Base-by-base conservation (phyloP, 2,888 invertebrate genomes). In the Crioceris asparagi region DNA sequence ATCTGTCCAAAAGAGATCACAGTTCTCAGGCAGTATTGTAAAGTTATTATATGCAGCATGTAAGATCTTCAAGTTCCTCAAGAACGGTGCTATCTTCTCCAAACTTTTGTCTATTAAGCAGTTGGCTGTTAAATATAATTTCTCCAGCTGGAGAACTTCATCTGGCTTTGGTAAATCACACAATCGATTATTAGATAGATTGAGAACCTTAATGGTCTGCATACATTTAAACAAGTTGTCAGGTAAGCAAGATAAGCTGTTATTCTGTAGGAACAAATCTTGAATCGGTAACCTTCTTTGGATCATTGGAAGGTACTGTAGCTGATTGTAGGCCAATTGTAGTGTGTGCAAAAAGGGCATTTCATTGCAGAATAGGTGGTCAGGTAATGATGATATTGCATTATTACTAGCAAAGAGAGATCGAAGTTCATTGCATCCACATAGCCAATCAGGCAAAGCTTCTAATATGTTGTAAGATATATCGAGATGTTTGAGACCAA, bases 41-140 rank as follows among this genome's bases (percentile, higher is more conserved):
- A 87, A 66, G 45, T 80, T 79, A 54, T 87, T 88, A 52, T 86
- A 85, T 2, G 84, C 84, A 10, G 82, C 71, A 54, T 87, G 85
- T 12, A 88, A 63, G 39, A 77, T 73, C 53, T 75, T 75, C 17
- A 87, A 59, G 32, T 78, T 75, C 40, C 75, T 70, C 32, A 86
- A 67, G 41, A 56, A 60, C 2, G 77, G 73, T 39, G 79, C 76
- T 29, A 84, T 67, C 1, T 73, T 70, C 15, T 68, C 69, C 27
- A 65, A 45, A 19, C 60, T 55, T 40, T 73, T 74, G 55, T 85
- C 83, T 25, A 76, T 77, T 44, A 87, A 66, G 53, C 79, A 79
- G 62, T 87, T 87, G 11, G 81, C 83, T 10, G 85, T 83, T 38
- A 83, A 61, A 56, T 77, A 85, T 1, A 80, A 64, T 53, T 74